phyloP scores from a whole-genome alignment of 2,888 invertebrate species.

The Orthosia gracilis region DNA sequence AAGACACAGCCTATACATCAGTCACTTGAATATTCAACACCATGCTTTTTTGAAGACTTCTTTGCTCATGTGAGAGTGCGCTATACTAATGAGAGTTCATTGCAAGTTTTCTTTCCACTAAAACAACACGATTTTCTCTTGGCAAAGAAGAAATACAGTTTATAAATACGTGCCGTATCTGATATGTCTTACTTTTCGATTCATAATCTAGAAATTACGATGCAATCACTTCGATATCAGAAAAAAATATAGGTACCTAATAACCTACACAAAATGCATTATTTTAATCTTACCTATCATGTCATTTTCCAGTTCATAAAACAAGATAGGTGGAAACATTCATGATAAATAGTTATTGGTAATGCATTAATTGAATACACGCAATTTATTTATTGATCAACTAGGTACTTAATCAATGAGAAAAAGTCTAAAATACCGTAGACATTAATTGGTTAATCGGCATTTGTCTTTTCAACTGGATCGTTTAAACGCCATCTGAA shows the following conservation, averaged over 20 bases:
- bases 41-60: too few species aligned
- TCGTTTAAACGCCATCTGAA: conserved; percentile 22
- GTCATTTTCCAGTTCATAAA: conserved; percentile 9
- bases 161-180: neutral
- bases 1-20: too few species aligned
- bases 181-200: neutral
- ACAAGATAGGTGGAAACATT: conserved; percentile 1
- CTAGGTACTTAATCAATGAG: conserved; percentile 2
- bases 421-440: conserved; percentile 4
- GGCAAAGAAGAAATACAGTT: neutral
- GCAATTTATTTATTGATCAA: neutral
- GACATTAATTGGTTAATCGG: conserved; percentile 25
- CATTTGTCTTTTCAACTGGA: conserved; percentile 22
- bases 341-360: conserved; percentile 4
- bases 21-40: too few species aligned
- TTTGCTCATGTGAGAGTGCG: too few species aligned
- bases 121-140: conserved; percentile 4
- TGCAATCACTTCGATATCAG: conserved; percentile 12
- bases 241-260: neutral
- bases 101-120: conserved; percentile 16
- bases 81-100: conserved; percentile 13
- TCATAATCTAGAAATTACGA: conserved; percentile 19
- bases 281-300: conserved; percentile 14
- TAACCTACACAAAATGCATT: conserved; percentile 16
- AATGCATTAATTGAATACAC: conserved; percentile 24